A percentile compares a stretch with the other conserved stretches of the same genome.
Evolutionary conservation across 1,140 invertebrate species (phyloP).

Genomic region (Vollenhovia emeryi): DNA sequence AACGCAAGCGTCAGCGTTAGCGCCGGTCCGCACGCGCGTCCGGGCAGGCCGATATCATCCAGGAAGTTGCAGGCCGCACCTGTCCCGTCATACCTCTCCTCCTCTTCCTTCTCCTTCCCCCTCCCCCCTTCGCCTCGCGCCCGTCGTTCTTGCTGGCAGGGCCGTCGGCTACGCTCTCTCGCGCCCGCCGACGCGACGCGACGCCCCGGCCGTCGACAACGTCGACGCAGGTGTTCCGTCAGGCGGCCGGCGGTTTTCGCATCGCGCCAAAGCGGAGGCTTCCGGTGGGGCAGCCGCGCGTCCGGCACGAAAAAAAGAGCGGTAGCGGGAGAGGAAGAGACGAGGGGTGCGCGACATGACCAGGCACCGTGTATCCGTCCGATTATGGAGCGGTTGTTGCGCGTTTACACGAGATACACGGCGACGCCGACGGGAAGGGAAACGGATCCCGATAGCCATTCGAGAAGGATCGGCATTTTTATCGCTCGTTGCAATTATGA

Average conservation of each 20-base stretch:
- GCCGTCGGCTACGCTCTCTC: constrained; percentile 54
- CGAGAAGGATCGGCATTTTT: neutral
- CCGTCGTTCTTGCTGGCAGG: constrained; percentile 53
- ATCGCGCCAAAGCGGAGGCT: constrained; percentile 46
- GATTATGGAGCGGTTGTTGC: neutral
- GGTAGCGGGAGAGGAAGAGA: too few species aligned
- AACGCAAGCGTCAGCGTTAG: constrained; percentile 73
- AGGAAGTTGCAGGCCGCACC: constrained; percentile 77
- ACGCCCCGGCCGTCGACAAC: too few species aligned
- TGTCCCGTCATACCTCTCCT: constrained; percentile 72
- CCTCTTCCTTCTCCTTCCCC: too few species aligned
- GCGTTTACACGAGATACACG: too few species aligned
- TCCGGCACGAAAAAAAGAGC: neutral
- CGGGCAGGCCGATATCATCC: constrained; percentile 75
- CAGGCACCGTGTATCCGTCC: constrained; percentile 17
- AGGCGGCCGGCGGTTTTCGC: constrained; percentile 20
- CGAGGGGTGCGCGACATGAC: neutral
- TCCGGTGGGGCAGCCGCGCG: constrained; percentile 41
- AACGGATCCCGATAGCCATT: neutral
- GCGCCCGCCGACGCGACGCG: too few species aligned
- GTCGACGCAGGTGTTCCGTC: constrained; percentile 51
- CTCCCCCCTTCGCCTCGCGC: constrained; percentile 21
- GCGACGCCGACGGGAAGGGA: neutral
- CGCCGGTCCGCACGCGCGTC: constrained; percentile 69
- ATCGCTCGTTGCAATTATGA: neutral